Evolutionary conservation across 2,888 invertebrate species (phyloP).

Genomic region (Erebia epiphron): DNA sequence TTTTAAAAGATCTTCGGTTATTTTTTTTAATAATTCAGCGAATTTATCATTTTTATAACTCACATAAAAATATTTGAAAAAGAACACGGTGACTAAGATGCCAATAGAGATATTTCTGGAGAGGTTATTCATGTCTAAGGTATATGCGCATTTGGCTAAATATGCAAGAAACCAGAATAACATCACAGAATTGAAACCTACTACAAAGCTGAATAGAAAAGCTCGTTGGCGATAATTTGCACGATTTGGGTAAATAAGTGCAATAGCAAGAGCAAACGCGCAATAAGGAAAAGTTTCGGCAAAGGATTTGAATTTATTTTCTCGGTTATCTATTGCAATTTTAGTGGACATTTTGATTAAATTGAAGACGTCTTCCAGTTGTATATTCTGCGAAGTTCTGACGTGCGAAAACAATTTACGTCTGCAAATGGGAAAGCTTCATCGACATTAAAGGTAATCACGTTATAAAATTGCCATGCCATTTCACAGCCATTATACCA

Average conservation of each 20-base stretch:
- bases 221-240: slow-evolving; percentile 47
- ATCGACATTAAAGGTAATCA: slow-evolving; percentile 46
- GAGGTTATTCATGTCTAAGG: slow-evolving; percentile 57
- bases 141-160: slow-evolving; percentile 52
- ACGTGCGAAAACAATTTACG: slow-evolving; percentile 39
- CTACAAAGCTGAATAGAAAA: slow-evolving; percentile 43
- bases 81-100: slow-evolving; percentile 55
- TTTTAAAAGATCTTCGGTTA: slow-evolving; percentile 55
- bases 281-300: slow-evolving; percentile 60
- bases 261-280: slow-evolving; percentile 58
- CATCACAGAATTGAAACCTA: slow-evolving; percentile 49
- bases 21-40: slow-evolving; percentile 52
- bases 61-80: slow-evolving; percentile 62
- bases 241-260: slow-evolving; percentile 62
- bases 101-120: slow-evolving; percentile 59
- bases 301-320: slow-evolving; percentile 55
- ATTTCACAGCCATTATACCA: slow-evolving; percentile 44
- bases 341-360: slow-evolving; percentile 32
- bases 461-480: slow-evolving; percentile 44
- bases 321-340: slow-evolving; percentile 23
- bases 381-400: slow-evolving; percentile 22
- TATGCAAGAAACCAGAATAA: slow-evolving; percentile 61
- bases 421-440: slow-evolving; percentile 43
- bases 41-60: slow-evolving; percentile 54
- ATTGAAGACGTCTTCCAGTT: slow-evolving; percentile 33